Conservation (phyloP, 2,797 vertebrate species). For the Anguilla anguilla region DNA sequence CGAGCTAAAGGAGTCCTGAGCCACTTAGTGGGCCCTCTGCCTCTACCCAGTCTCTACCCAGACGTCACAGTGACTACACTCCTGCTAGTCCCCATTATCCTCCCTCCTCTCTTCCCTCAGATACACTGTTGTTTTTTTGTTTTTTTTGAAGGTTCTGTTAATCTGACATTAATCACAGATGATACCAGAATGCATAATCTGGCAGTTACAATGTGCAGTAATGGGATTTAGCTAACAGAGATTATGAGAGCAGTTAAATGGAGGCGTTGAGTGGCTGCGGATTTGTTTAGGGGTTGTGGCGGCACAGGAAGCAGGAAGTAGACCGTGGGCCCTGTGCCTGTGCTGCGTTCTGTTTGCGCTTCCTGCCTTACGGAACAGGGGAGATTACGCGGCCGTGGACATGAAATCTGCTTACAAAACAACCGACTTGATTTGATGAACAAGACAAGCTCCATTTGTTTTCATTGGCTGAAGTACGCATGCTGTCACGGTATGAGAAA, state of each 20-base stretch:
- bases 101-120: neutral
- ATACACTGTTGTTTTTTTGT: neutral
- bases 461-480: neutral
- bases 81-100: neutral
- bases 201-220: slow-evolving; percentile 8
- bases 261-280: neutral
- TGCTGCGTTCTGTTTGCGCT: neutral
- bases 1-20: neutral
- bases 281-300: neutral
- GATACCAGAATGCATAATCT: slow-evolving; percentile 24
- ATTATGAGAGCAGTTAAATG: neutral
- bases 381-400: neutral
- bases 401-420: slow-evolving; percentile 22
- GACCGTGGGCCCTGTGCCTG: neutral
- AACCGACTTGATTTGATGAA: slow-evolving; percentile 8
- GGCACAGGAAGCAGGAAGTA: neutral
- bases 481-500: neutral
- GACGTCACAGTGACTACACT: neutral
- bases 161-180: slow-evolving; percentile 24
- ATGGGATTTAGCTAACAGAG: slow-evolving; percentile 20
- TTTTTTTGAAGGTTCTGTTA: neutral
- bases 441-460: slow-evolving; percentile 4
- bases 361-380: neutral
- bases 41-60: neutral
- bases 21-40: slow-evolving; percentile 13